Percentiles rank a stretch among this genome's conserved stretches.
phyloP scores from a whole-genome alignment of 2,797 vertebrate species.

The Sebastiscus albofasciatus region DNA sequence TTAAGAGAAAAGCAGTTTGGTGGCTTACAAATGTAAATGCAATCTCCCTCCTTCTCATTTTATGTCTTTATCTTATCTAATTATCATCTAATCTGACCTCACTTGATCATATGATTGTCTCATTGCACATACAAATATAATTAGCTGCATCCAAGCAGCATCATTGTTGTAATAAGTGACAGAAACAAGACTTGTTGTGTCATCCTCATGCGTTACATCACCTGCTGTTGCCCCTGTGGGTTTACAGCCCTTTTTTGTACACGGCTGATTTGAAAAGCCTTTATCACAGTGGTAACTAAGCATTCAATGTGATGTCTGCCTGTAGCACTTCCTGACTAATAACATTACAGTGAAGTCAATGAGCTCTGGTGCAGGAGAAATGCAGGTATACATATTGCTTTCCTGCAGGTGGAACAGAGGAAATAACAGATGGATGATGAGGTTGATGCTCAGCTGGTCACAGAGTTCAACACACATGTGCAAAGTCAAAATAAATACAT shows the following conservation, averaged over 20 bases:
- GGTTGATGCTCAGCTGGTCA: not conserved
- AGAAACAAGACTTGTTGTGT: conserved; percentile 30
- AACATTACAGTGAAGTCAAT: conserved; percentile 55
- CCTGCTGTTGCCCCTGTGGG: conserved; percentile 39
- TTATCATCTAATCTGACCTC: conserved; percentile 11
- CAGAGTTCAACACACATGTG: not conserved
- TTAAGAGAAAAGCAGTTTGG: not conserved
- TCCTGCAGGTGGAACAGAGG: conserved; percentile 22
- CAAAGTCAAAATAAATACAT: not conserved
- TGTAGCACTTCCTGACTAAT: conserved; percentile 69
- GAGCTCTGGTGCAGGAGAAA: conserved; percentile 52
- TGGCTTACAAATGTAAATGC: not conserved
- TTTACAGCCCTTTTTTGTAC: conserved; percentile 45
- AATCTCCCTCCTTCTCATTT: not conserved
- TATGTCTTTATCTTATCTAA: not conserved
- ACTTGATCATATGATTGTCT: conserved; percentile 1
- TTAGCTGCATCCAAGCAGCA: not conserved
- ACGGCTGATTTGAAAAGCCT: conserved; percentile 60
- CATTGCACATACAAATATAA: conserved; percentile 1
- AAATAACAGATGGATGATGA: not conserved
- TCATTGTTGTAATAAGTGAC: conserved; percentile 13
- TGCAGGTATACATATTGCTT: conserved; percentile 1
- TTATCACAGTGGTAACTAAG: conserved; percentile 54
- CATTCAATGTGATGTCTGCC: conserved; percentile 65
- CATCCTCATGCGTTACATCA: conserved; percentile 44